A percentile compares a stretch with the other conserved stretches of the same genome.
Conservation (phyloP, 2,113 vertebrate species). For the Oncorhynchus tshawytscha region DNA sequence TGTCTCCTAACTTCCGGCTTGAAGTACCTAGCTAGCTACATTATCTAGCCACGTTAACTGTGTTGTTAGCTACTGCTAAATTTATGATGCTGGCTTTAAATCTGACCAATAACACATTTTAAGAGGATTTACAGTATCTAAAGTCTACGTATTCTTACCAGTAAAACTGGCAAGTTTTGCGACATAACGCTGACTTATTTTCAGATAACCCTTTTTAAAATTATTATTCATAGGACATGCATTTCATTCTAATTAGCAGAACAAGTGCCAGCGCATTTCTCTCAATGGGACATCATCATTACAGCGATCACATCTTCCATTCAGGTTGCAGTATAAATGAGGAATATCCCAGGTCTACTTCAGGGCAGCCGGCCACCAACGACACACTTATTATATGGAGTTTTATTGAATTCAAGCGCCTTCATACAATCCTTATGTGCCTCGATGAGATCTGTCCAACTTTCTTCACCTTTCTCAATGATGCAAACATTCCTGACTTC, state of each 20-base stretch:
- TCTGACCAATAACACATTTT: too few relatives aligned
- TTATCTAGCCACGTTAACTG: too few relatives aligned
- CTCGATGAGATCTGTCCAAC: slow-evolving; percentile 86
- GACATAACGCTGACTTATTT: neutral
- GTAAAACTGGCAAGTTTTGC: too few relatives aligned
- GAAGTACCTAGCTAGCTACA: too few relatives aligned
- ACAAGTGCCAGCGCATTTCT: slow-evolving; percentile 4
- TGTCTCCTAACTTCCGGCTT: too few relatives aligned
- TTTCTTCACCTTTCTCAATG: slow-evolving; percentile 95
- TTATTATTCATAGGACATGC: slow-evolving; percentile 65
- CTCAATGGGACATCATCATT: slow-evolving; percentile 4
- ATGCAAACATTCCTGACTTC: slow-evolving; percentile 90
- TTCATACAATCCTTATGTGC: slow-evolving; percentile 98
- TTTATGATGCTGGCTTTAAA: too few relatives aligned
- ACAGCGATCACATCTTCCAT: slow-evolving; percentile 29
- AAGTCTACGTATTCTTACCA: too few relatives aligned
- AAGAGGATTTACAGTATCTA: too few relatives aligned
- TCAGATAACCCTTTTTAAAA: slow-evolving; percentile 42
- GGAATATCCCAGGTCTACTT: slow-evolving; percentile 18
- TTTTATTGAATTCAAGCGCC: slow-evolving; percentile 86
- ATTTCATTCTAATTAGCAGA: slow-evolving; percentile 53
- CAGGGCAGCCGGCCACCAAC: slow-evolving; percentile 43
- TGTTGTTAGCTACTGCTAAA: too few relatives aligned
- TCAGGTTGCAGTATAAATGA: slow-evolving; percentile 59
- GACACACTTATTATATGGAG: slow-evolving; percentile 31